A percentile compares a stretch with the other conserved stretches of the same genome.
These are phyloP conservation scores for Heliocidaris tuberculata DNA, from an alignment of 35 echinoderm and acorn worm species.

Conservation along the genomic window DNA sequence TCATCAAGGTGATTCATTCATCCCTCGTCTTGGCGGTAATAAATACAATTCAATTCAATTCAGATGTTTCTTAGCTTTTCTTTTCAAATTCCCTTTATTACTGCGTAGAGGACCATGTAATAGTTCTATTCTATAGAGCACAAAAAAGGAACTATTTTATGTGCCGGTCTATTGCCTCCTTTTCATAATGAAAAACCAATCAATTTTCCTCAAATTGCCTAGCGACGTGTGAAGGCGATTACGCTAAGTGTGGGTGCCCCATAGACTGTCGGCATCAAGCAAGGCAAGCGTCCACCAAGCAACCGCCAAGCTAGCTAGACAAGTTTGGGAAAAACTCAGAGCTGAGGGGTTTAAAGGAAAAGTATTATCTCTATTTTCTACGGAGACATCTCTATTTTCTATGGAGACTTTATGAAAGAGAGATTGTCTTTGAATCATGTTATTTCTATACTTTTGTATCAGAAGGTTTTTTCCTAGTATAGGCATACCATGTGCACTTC, in stretches of 20 bases:
- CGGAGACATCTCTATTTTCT: background rate
- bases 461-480: no score
- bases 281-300: background rate
- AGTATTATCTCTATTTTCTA: background rate
- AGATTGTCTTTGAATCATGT: no score
- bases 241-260: background rate
- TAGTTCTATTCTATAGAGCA: background rate
- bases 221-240: conserved; percentile 31
- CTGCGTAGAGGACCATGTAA: background rate
- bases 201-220: conserved; percentile 31
- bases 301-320: background rate
- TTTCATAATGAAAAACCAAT: conserved; percentile 30
- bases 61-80: background rate
- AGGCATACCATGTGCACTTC: no score
- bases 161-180: background rate
- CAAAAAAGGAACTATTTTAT: background rate
- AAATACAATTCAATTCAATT: background rate
- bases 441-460: no score
- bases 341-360: background rate
- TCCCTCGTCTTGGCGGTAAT: no score
- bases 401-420: no score
- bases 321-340: no score
- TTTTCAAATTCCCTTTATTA: background rate
- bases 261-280: background rate
- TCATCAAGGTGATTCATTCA: no score